Evolutionary conservation across 2,113 vertebrate species (phyloP), one percentile per base, ranked within the genome.

Genomic region (Chascanopsetta lugubris): DNA sequence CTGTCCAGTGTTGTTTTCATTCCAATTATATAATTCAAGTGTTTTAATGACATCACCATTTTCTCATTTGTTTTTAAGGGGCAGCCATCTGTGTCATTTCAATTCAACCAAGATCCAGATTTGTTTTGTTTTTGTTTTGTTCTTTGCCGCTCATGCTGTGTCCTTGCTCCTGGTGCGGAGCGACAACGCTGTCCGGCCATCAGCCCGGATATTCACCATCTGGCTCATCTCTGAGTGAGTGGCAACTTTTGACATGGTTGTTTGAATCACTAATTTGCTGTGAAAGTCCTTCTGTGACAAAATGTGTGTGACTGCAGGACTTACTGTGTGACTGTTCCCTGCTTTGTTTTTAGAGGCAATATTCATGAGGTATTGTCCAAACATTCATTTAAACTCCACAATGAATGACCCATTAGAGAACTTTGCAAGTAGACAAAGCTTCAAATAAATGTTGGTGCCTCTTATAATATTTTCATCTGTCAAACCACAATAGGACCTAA

Each of bases 201-300:
- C 71, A 61, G 55, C 59, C 75, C 47, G 50, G 71, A 60, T 72
- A 75, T 66, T 72, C 72, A 59, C 85, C 83, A 88, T 86, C 81
- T 87, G 88, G 80, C 70, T 72, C 47, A 58, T 87, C 70, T 70
- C 75, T 82, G 77, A 85, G 47, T 78, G 73, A 82, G 64, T 70
- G 82, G 78, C 82, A 84, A 61, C 55, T 84, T 87, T 64, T 21
- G 56, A 80, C 75, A 82, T 13, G 47, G 55, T 79, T 81, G 69
- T 76, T 82, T 82, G 74, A 84, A 77, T 84, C 48, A 76, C 72
- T 84, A 69, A 85, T 85, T 79, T 74, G 21, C 63, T 70, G 29
- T 71, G 57, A 65, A 82, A 71, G 79, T 74, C 62, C 30, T 77
- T 77, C 46, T 64, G 61, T 66, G 55, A 77, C 17, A 32, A 64